phyloP scores from a whole-genome alignment of 2,113 vertebrate genomes.

The Crotalus helleri region DNA sequence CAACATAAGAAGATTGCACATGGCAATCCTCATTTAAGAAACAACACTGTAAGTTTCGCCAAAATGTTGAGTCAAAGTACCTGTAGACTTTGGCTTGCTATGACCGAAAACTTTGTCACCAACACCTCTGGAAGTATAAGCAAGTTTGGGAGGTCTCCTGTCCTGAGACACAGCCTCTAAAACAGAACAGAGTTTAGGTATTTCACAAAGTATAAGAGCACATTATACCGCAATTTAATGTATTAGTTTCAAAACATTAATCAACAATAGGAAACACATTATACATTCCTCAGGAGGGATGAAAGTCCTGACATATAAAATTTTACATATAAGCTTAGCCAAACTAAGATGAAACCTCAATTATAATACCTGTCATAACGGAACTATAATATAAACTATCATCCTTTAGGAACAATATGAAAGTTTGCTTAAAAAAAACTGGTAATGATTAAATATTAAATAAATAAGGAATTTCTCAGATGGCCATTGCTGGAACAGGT shows the following conservation, averaged over 20 bases:
- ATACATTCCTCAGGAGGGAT: background rate
- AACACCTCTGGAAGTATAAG: constrained; percentile 84
- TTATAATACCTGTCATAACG: background rate
- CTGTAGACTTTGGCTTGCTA: constrained; percentile 94
- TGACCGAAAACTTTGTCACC: constrained; percentile 87
- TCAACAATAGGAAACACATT: background rate
- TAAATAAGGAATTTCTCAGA: background rate
- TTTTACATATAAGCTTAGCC: background rate
- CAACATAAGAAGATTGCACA: background rate
- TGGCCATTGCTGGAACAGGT: background rate
- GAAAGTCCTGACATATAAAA: background rate
- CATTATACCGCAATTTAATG: background rate
- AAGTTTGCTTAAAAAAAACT: background rate
- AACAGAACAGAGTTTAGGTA: constrained; percentile 23
- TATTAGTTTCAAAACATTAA: background rate
- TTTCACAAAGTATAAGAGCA: background rate
- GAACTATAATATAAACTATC: background rate
- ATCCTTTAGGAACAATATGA: background rate
- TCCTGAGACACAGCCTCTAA: constrained; percentile 81
- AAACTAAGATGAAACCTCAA: background rate
- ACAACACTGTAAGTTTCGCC: background rate
- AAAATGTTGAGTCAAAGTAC: constrained; percentile 65
- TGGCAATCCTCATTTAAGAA: background rate
- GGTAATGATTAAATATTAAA: background rate
- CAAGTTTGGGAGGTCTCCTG: constrained; percentile 88